Conservation (phyloP, 2,113 vertebrate species). For the Myrmophylax atrothorax region DNA sequence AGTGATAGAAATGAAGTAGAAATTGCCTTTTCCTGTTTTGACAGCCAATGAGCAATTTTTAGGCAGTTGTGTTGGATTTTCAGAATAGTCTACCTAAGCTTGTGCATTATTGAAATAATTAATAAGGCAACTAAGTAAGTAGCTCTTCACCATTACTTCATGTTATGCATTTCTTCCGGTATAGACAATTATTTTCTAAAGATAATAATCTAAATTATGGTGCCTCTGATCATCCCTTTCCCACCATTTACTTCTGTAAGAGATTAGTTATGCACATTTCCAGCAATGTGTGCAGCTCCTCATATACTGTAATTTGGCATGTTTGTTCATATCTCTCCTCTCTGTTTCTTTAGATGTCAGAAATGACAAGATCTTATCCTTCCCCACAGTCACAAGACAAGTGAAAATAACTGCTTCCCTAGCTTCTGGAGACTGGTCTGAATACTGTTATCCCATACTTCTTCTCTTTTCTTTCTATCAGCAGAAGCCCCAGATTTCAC, state of each 20-base stretch:
- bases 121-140: background rate
- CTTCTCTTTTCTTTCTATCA: background rate
- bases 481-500: background rate
- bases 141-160: background rate
- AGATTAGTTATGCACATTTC: background rate
- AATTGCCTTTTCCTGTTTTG: background rate
- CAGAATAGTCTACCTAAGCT: background rate
- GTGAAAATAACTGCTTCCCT: background rate
- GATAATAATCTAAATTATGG: background rate
- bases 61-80: background rate
- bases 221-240: background rate
- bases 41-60: background rate
- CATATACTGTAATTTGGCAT: background rate
- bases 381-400: background rate
- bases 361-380: background rate
- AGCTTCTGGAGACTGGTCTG: background rate
- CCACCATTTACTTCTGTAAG: background rate
- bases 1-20: background rate
- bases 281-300: background rate
- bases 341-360: background rate
- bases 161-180: background rate
- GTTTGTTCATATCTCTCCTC: background rate
- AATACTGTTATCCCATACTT: background rate
- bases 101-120: slow-evolving; percentile 18
- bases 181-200: background rate